phyloP scores from a whole-genome alignment of 2,113 vertebrate genomes.

The Anoura caudifer region DNA sequence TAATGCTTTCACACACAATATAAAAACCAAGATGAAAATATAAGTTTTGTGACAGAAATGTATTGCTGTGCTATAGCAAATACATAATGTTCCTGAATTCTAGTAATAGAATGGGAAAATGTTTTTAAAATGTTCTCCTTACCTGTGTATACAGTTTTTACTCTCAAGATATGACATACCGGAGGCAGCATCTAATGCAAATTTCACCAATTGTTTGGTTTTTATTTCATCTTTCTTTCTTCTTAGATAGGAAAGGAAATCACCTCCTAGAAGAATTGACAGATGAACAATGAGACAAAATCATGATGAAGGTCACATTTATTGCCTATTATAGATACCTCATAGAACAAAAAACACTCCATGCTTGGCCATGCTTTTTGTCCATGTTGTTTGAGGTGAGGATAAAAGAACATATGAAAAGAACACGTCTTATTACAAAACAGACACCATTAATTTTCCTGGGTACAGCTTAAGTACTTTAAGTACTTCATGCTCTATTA shows the following conservation, averaged over 20 bases:
- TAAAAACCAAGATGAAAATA: background rate
- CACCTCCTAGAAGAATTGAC: conserved; percentile 87
- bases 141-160: conserved; percentile 99
- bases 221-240: conserved; percentile 98
- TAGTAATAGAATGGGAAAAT: conserved; percentile 14
- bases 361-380: background rate
- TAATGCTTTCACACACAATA: conserved; percentile 19
- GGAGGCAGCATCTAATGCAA: conserved; percentile 92
- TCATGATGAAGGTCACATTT: conserved; percentile 1
- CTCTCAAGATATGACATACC: conserved; percentile 97
- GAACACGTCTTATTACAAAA: background rate
- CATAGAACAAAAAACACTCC: conserved; percentile 12
- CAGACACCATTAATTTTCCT: background rate
- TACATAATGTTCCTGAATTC: background rate
- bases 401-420: conserved; percentile 29
- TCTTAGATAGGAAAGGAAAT: conserved; percentile 96
- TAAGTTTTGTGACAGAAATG: background rate
- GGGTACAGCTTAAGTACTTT: background rate
- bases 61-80: background rate
- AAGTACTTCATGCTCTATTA: background rate
- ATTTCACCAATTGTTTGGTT: conserved; percentile 93
- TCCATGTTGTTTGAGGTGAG: background rate
- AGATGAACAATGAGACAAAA: conserved; percentile 60
- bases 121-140: conserved; percentile 60
- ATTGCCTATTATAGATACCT: background rate